phyloP scores from a whole-genome alignment of 2,888 invertebrate genomes.

The Carabus problematicus region DNA sequence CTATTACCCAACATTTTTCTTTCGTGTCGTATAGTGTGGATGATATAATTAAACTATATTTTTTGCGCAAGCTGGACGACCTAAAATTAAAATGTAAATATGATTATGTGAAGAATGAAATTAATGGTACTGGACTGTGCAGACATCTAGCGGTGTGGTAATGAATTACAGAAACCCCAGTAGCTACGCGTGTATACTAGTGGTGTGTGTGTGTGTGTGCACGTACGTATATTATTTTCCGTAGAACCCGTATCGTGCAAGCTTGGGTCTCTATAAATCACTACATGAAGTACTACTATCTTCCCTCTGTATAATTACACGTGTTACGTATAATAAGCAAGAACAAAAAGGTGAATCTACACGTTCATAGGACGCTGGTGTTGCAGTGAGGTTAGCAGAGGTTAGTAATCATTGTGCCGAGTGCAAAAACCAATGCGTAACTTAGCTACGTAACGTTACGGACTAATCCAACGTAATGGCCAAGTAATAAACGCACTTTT shows the following conservation, averaged over 20 bases:
- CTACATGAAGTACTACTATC: constrained; percentile 19
- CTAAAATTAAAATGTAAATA: constrained; percentile 34
- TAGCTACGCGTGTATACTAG: constrained; percentile 25
- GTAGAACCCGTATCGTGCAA: constrained; percentile 28
- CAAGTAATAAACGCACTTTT: too few relatives aligned
- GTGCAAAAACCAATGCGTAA: too few relatives aligned
- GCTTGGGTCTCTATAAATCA: constrained; percentile 26
- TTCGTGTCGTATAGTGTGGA: too few relatives aligned
- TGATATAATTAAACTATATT: constrained; percentile 7
- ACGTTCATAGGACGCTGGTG: background rate
- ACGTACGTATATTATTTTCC: constrained; percentile 19
- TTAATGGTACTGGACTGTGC: constrained; percentile 33
- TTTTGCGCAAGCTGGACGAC: constrained; percentile 12
- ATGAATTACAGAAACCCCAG: constrained; percentile 25
- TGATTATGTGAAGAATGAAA: constrained; percentile 29
- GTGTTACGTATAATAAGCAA: constrained; percentile 36
- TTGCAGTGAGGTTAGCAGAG: background rate
- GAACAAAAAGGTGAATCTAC: constrained; percentile 27
- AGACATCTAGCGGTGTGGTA: constrained; percentile 34
- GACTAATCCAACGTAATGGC: too few relatives aligned
- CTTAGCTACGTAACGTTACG: too few relatives aligned
- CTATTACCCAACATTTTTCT: too few relatives aligned
- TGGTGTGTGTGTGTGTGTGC: background rate
- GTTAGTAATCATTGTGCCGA: constrained; percentile 1
- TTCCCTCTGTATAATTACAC: constrained; percentile 29